Base-by-base conservation (phyloP, 2,113 vertebrate genomes). In the Sinocyclocheilus rhinocerous region DNA sequence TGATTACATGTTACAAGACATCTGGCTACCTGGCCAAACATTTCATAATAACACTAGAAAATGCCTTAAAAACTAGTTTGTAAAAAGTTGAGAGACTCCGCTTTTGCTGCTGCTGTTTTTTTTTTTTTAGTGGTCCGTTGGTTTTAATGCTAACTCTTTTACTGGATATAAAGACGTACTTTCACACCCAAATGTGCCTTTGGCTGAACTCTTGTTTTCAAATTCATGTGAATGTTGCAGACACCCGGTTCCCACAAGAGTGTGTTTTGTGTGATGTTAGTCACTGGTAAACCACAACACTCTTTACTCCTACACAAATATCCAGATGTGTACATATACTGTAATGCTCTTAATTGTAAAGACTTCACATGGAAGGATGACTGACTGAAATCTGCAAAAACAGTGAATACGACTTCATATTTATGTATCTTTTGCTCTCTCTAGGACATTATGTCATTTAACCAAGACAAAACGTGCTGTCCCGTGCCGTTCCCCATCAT, bases 401-500 rank as follows among this genome's bases (percentile, higher is more conserved):
- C 13, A 0, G 24, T 29, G 13, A 15, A 13, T 15, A 29, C 1
- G 4, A 42, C 20, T 22, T 50, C 15, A 48, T 48, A 3, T 2
- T 48, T 12, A 11, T 57, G 15, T 50, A 16, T 22, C 13, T 24
- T 36, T 29, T 24, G 15, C 1, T 77, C 1, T 84, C 9, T 85
- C 16, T 26, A 99, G 98, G 98, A 99, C 83, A 97, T 99, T 89
- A 96, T 97, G 0, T 95, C 96, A 0, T 96, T 96, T 84, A 96
- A 94, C 0, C 87, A 91, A 2, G 92, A 93, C 0, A 89, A 92
- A 0, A 86, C 95, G 0, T 90, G 85, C 3, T 90, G 90, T 77
- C 85, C 92, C 13, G 90, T 99, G 4, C 98, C 98, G 16, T 99
- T 96, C 90, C 98, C 98, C 77, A 98, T 99, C 93, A 99, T 99